Base-by-base conservation (phyloP, 2,797 vertebrate species). In the Melanogrammus aeglefinus region DNA sequence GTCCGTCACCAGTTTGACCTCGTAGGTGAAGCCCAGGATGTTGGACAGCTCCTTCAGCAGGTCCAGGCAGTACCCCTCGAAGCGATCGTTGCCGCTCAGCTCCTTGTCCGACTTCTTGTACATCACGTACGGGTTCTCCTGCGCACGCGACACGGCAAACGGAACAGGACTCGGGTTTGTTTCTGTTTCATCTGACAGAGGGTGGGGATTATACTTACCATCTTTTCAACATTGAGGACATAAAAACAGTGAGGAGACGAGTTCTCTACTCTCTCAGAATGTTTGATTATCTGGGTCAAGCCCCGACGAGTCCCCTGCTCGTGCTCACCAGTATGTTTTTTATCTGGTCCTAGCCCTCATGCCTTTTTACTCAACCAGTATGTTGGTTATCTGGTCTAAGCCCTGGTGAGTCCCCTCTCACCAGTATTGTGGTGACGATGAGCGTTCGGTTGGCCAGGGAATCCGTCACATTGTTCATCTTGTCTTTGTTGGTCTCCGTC, bases 71-170 rank as follows among this genome's bases (percentile, higher is more conserved):
- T 98, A 99, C 33, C 98, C 98, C 85, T 99, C 98, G 0, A 97
- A 99, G 79, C 97, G 95, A 81, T 99, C 97, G 63, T 99, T 99
- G 75, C 98, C 98, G 1, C 94, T 93, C 7, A 99, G 90, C 38
- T 96, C 97, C 86, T 97, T 97, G 83, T 99, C 97, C 0, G 98
- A 99, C 85, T 99, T 99, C 90, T 93, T 97, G 77, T 95, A 92
- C 97, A 99, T 99, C 86, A 99, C 97, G 3, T 99, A 99, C 0
- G 98, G 98, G 87, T 98, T 97, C 91, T 99, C 98, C 98, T 99
- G 87, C 9, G 88, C 1, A 51, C 41, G 6, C 5, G 14, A 57
- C 51, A 6, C 16, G 7, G 0, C 16, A n/a, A 18, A n/a, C 16
- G 0, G 41, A 16, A 14, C 10, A 44, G 44, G 16, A 18, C 38